Percentiles rank a stretch among this genome's conserved stretches.
These are phyloP conservation scores for Sycophaga agraensis DNA, from an alignment of 1,140 invertebrate genomes.

Conservation along the genomic window DNA sequence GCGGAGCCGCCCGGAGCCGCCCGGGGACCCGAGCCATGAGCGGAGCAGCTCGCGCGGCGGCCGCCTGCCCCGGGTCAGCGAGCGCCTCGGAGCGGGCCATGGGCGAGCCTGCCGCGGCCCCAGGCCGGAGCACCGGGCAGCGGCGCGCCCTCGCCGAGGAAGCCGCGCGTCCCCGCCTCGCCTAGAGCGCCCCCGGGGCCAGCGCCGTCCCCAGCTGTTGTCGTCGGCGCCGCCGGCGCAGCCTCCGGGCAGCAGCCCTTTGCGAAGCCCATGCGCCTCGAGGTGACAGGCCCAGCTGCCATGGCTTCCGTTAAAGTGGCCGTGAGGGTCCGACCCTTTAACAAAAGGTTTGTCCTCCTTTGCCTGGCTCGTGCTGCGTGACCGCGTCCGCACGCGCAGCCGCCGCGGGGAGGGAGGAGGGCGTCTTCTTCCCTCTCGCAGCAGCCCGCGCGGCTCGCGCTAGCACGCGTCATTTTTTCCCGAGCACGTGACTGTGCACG, in stretches of 20 bases:
- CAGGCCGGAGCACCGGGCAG: neutral
- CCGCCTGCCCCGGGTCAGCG: neutral
- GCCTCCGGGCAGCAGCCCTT: too few relatives aligned
- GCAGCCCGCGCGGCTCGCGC: too few relatives aligned
- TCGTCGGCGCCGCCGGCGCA: too few relatives aligned
- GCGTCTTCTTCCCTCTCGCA: too few relatives aligned
- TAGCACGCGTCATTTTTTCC: too few relatives aligned
- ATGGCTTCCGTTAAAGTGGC: slow-evolving; percentile 83
- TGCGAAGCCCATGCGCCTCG: slow-evolving; percentile 17
- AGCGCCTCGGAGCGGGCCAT: too few relatives aligned
- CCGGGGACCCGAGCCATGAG: neutral
- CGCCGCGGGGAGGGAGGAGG: too few relatives aligned
- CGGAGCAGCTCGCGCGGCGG: neutral
- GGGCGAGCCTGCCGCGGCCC: neutral
- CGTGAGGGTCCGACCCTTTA: slow-evolving; percentile 78
- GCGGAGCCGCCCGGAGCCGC: neutral
- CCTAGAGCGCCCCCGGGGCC: neutral
- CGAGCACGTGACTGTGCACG: too few relatives aligned
- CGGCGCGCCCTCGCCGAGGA: too few relatives aligned
- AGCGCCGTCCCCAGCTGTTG: too few relatives aligned
- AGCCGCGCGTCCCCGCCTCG: neutral
- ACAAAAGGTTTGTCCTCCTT: slow-evolving; percentile 65
- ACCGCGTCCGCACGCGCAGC: too few relatives aligned
- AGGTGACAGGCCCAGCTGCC: slow-evolving; percentile 15
- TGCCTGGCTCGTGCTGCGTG: too few relatives aligned